Percentiles rank a stretch among this genome's conserved stretches.
Conservation (phyloP, 2,888 invertebrate species). For the Cotesia congregata region DNA sequence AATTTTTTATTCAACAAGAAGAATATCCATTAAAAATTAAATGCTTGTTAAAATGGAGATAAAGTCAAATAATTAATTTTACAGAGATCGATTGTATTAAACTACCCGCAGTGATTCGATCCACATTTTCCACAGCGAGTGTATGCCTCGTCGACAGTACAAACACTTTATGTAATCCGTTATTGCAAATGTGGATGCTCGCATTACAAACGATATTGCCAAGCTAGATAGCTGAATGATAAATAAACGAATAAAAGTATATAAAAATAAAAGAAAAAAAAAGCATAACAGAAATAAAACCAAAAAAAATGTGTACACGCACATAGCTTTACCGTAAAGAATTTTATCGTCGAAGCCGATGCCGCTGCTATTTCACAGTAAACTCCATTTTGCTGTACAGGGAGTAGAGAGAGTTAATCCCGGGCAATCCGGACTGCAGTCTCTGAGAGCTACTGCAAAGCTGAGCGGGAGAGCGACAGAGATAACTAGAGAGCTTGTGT, state of each 20-base stretch:
- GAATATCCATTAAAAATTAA: too few species aligned
- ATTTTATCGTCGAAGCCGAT: constrained; percentile 34
- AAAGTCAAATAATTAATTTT: constrained; percentile 12
- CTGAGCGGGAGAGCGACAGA: background rate
- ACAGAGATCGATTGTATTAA: background rate
- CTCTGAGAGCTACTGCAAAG: constrained; percentile 29
- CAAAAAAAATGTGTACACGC: background rate
- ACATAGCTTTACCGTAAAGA: constrained; percentile 6
- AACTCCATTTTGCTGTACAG: constrained; percentile 27
- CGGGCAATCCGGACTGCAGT: constrained; percentile 25
- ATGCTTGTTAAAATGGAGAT: background rate
- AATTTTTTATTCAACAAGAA: too few species aligned
- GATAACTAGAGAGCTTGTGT: background rate
- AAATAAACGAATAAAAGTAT: constrained; percentile 9
- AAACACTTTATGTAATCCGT: constrained; percentile 18
- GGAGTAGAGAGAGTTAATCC: constrained; percentile 25
- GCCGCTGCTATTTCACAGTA: constrained; percentile 17
- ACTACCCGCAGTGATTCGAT: constrained; percentile 3
- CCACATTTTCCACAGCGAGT: background rate
- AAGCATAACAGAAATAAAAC: background rate
- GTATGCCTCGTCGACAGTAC: background rate
- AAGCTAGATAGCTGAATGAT: constrained; percentile 14
- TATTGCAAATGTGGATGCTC: constrained; percentile 17
- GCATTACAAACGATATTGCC: constrained; percentile 14
- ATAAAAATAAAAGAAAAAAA: background rate